Evolutionary conservation across 2,888 invertebrate genomes (phyloP), one percentile per base, ranked within the genome.

Genomic region (Patella depressa): DNA sequence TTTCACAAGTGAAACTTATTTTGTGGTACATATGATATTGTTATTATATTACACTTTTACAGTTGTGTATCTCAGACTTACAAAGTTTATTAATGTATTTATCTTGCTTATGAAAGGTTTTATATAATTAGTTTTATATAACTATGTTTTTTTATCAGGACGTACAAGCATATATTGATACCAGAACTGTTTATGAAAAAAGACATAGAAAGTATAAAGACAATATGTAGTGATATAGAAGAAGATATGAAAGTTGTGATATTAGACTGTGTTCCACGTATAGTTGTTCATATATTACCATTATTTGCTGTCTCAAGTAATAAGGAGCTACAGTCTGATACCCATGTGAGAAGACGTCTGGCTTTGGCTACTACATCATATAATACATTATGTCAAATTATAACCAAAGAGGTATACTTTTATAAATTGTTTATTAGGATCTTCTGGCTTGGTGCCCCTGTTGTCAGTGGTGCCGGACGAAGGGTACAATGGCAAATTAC

Each of bases 281-380:
- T 87, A 34, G 81, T 90, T 34, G 85, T 88, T 15, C 87, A 89
- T 76, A 88, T 90, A 70, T 83, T 90, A 76, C 90, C 90, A 5
- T 76, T 85, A 77, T 90, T 89, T 84, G 90, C 89, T 17, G 85
- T 82, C 54, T 81, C 82, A 65, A 82, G 81, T 65, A 78, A 80
- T 34, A 74, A 55, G 0, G 80, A 84, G 54, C 29, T 70, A 15
- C 54, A 78, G 1, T 73, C 71, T 4, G 83, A 83, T 53, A 78
- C 79, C 19, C 72, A 57, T 14, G 76, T 85, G 11, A 84, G 82
- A 78, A 83, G 80, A 24, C 73, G 80, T 65, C 77, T 82, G 7
- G 72, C 74, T 17, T 81, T 83, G 15, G 88, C 88, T 12, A 80
- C 82, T 4, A 79, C 80, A 7, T 86, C 86, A 76, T 90, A 88